Percentiles rank a stretch among this genome's conserved stretches.
These are phyloP conservation scores for Drosophila miranda DNA, from an alignment of 1,140 invertebrate genomes.

Conservation along the genomic window DNA sequence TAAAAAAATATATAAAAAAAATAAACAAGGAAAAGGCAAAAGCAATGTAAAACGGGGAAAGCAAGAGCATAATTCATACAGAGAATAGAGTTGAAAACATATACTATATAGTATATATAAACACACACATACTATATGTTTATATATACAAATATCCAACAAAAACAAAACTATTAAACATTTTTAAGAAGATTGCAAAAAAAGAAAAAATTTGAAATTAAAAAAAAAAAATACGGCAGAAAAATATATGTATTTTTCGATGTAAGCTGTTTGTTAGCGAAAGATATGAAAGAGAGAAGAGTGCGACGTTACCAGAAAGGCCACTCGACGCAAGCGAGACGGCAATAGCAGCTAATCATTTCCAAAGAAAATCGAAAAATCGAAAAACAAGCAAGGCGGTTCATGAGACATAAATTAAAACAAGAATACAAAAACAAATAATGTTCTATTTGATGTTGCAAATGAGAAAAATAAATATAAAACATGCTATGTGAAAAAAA, in stretches of 20 bases:
- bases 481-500: constrained; percentile 53
- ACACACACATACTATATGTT: neutral
- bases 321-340: constrained; percentile 2
- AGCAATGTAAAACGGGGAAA: neutral
- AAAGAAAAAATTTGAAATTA: neutral
- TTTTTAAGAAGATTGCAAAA: neutral
- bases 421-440: constrained; percentile 29
- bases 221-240: neutral
- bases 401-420: constrained; percentile 28
- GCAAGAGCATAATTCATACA: no score
- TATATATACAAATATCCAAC: no score
- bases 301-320: no score
- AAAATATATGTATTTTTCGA: constrained; percentile 66
- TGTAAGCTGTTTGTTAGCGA: constrained; percentile 72
- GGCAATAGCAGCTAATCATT: constrained; percentile 45
- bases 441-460: constrained; percentile 78
- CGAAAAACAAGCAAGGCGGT: constrained; percentile 10
- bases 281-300: constrained; percentile 1
- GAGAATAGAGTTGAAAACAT: neutral
- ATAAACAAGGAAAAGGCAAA: neutral
- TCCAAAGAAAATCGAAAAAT: constrained; percentile 6
- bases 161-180: no score
- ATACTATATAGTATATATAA: constrained; percentile 3
- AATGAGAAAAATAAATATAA: constrained; percentile 64
- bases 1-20: neutral